A percentile compares a stretch with the other conserved stretches of the same genome.
Evolutionary conservation across 2,888 invertebrate species (phyloP).

Genomic region (Sinelater perroti): DNA sequence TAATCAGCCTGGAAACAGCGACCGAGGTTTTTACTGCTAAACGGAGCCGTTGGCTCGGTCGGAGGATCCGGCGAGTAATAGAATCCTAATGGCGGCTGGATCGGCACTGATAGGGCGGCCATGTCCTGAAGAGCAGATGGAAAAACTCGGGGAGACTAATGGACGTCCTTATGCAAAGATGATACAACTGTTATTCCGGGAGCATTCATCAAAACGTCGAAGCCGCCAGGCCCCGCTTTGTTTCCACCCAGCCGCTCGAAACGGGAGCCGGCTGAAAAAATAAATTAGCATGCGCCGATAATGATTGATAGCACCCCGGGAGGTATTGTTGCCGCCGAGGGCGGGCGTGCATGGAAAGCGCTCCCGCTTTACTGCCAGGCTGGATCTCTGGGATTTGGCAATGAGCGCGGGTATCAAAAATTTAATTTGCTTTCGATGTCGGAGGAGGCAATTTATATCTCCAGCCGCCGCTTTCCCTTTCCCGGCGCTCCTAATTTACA

Average conservation of each 20-base stretch:
- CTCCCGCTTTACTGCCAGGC: too few relatives aligned
- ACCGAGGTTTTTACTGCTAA: conserved; percentile 47
- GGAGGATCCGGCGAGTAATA: conserved; percentile 45
- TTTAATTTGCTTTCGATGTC: too few relatives aligned
- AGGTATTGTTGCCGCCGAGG: background rate
- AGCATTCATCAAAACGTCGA: conserved; percentile 19
- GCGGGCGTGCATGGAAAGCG: too few relatives aligned
- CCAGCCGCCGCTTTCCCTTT: too few relatives aligned
- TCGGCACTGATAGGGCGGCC: conserved; percentile 42
- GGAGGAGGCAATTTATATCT: too few relatives aligned
- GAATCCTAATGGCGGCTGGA: conserved; percentile 49
- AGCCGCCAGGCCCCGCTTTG: background rate
- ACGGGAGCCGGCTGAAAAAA: too few relatives aligned
- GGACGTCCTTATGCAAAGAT: conserved; percentile 45
- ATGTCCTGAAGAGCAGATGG: conserved; percentile 38
- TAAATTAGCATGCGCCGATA: background rate
- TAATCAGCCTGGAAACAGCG: conserved; percentile 45
- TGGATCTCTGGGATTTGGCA: too few relatives aligned
- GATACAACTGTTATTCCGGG: conserved; percentile 20
- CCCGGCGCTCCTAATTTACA: too few relatives aligned
- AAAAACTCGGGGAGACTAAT: conserved; percentile 48
- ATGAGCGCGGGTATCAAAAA: too few relatives aligned
- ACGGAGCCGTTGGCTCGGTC: conserved; percentile 45
- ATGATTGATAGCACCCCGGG: conserved; percentile 7
- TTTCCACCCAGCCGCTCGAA: too few relatives aligned